A percentile compares a stretch with the other conserved stretches of the same genome.
These are phyloP conservation scores for Poeciliopsis turneri DNA, from an alignment of 2,797 vertebrate genomes.

Conservation along the genomic window DNA sequence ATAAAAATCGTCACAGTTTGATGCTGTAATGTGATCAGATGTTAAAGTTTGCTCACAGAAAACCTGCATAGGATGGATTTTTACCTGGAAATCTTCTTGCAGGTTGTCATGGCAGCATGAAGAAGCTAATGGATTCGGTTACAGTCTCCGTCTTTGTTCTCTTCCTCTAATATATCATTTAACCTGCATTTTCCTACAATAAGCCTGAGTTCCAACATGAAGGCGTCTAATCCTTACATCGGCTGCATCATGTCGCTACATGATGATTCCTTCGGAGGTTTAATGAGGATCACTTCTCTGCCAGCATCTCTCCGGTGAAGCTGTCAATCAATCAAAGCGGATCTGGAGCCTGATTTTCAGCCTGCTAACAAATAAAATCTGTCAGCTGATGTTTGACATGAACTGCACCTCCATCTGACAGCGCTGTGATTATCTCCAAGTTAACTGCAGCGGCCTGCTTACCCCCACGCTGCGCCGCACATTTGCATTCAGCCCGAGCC, in stretches of 20 bases:
- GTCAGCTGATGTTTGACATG: constrained; percentile 25
- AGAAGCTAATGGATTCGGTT: background rate
- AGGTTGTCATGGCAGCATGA: background rate
- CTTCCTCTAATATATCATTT: background rate
- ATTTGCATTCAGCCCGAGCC: constrained; percentile 45
- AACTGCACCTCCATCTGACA: constrained; percentile 16
- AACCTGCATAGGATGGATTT: background rate
- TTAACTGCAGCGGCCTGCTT: constrained; percentile 28
- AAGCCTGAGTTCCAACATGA: background rate
- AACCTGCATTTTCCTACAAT: background rate
- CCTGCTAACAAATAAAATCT: constrained; percentile 28
- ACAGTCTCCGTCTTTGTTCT: background rate
- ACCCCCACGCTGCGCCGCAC: background rate
- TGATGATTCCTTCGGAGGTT: constrained; percentile 5
- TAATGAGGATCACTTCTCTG: background rate
- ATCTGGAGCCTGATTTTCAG: constrained; percentile 12
- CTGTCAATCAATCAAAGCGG: constrained; percentile 29
- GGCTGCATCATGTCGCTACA: background rate
- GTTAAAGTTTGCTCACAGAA: background rate
- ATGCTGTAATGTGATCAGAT: background rate
- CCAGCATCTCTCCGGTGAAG: constrained; percentile 7
- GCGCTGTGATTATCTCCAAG: constrained; percentile 28
- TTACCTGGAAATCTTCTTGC: background rate
- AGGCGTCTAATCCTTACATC: background rate
- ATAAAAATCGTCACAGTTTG: background rate